phyloP scores from a whole-genome alignment of 2,888 invertebrate species.

The Sepioteuthis lessoniana region DNA sequence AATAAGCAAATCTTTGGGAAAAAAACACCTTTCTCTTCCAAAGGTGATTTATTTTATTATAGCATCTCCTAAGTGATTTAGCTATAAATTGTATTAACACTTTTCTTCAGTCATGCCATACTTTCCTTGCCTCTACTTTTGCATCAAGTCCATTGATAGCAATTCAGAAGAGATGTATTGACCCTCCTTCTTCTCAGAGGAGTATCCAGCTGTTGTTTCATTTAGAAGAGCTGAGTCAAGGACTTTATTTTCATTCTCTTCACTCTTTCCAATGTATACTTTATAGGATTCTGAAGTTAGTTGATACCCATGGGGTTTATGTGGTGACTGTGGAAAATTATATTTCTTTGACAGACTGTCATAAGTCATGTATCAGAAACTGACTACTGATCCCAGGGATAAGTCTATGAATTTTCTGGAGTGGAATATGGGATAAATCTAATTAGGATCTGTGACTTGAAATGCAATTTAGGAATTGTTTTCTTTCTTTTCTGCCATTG shows the following conservation, averaged over 20 bases:
- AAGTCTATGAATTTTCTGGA: not conserved
- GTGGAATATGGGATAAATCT: not conserved
- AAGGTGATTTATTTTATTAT: too few species aligned
- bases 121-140: too few species aligned
- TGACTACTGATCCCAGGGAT: not conserved
- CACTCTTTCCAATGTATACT: not conserved
- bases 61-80: too few species aligned
- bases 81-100: too few species aligned
- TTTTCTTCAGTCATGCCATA: too few species aligned
- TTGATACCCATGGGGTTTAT: not conserved
- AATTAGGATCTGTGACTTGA: not conserved
- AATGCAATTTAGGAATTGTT: not conserved
- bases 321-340: not conserved
- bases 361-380: not conserved
- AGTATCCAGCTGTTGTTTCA: not conserved
- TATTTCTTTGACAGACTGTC: slow-evolving; percentile 1
- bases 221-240: not conserved
- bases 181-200: not conserved
- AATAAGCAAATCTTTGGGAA: too few species aligned
- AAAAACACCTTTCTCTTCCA: too few species aligned
- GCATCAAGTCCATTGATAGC: not conserved
- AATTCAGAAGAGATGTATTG: not conserved
- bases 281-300: not conserved
- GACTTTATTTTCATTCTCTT: not conserved
- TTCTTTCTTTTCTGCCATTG: not conserved